A percentile compares a stretch with the other conserved stretches of the same genome.
These are phyloP conservation scores for Epinephelus coioides DNA, from an alignment of 2,797 vertebrate species.

Conservation along the genomic window DNA sequence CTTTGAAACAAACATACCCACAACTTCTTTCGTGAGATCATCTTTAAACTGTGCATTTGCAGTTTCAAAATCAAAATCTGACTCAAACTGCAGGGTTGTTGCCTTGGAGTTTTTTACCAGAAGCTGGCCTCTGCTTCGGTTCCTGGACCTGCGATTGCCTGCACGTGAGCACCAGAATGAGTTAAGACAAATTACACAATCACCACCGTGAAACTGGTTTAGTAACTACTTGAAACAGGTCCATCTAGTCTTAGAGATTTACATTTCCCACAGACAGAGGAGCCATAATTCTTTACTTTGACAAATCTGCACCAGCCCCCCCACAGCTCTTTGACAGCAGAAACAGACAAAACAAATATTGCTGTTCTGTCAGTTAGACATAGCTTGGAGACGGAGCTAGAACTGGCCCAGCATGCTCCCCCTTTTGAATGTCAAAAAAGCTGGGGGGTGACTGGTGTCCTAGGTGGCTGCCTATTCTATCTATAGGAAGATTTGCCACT, in stretches of 20 bases:
- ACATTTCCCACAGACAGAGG: background rate
- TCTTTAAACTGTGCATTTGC: slow-evolving; percentile 98
- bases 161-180: slow-evolving; percentile 16
- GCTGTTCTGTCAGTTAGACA: background rate
- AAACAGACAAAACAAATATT: background rate
- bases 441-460: no score
- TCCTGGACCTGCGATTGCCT: slow-evolving; percentile 93
- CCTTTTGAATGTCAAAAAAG: no score
- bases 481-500: no score
- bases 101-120: slow-evolving; percentile 89
- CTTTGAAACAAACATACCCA: slow-evolving; percentile 85
- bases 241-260: background rate
- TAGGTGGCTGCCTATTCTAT: no score
- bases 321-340: no score
- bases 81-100: slow-evolving; percentile 93
- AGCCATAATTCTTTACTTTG: background rate
- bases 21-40: slow-evolving; percentile 92
- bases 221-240: background rate
- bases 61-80: slow-evolving; percentile 98
- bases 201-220: background rate
- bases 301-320: background rate
- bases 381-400: rapidly evolving
- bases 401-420: no score
- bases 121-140: slow-evolving; percentile 93
- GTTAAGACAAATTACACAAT: background rate